phyloP scores from a whole-genome alignment of 2,113 vertebrate genomes.

The Paraplagusia blochii region DNA sequence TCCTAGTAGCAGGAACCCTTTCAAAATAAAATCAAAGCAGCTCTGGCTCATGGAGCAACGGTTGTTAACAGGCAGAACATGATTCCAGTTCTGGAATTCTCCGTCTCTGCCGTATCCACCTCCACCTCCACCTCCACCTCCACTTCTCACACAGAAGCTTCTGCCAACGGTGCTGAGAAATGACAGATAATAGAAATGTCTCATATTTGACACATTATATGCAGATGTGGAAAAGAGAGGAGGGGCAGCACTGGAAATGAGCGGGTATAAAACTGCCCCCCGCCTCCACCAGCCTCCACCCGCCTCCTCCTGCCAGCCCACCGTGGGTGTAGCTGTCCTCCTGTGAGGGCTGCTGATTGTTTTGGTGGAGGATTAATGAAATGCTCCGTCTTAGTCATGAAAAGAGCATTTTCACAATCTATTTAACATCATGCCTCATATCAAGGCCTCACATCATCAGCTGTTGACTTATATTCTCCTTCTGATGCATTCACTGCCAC shows the following conservation, averaged over 20 bases:
- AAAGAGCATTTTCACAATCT: conserved; percentile 75
- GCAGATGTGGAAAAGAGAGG: conserved; percentile 46
- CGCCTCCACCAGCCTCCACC: no score
- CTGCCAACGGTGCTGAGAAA: conserved; percentile 32
- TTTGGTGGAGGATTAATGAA: conserved; percentile 78
- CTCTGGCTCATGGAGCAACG: conserved; percentile 48
- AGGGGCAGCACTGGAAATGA: conserved; percentile 41
- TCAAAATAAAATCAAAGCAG: conserved; percentile 46
- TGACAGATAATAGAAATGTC: conserved; percentile 9
- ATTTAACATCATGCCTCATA: conserved; percentile 72
- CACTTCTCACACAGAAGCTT: conserved; percentile 47
- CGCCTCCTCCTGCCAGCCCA: no score
- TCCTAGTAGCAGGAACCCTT: conserved; percentile 40
- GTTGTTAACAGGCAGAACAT: conserved; percentile 50
- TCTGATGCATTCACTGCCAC: conserved; percentile 61
- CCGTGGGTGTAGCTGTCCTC: conserved; percentile 75
- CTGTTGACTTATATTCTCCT: conserved; percentile 68
- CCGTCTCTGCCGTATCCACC: conserved; percentile 61
- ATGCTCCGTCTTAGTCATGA: conserved; percentile 75
- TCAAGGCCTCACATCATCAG: conserved; percentile 65
- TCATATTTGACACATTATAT: conserved; percentile 20
- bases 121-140: conserved; percentile 65
- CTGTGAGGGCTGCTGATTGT: conserved; percentile 70
- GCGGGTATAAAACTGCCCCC: conserved; percentile 59
- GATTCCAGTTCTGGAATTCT: conserved; percentile 52